Conservation (phyloP, 2,888 invertebrate genomes). For the Calameuta pallipes region DNA sequence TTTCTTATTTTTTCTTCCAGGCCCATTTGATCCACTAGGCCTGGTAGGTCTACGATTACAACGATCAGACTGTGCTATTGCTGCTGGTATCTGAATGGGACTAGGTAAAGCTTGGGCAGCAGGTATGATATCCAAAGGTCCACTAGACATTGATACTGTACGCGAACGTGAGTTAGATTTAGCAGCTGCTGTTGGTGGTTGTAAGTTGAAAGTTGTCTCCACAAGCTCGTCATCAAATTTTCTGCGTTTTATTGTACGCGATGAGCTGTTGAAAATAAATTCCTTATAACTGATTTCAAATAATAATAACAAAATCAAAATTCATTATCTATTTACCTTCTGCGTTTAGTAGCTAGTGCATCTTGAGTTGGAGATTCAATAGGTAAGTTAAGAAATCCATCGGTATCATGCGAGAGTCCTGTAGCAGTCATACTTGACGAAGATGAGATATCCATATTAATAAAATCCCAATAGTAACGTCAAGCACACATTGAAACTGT, state of each 20-base stretch:
- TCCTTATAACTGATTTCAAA: neutral
- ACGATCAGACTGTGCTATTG: constrained; percentile 53
- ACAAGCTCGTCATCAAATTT: constrained; percentile 98
- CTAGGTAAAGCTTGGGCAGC: constrained; percentile 45
- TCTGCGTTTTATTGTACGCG: constrained; percentile 92
- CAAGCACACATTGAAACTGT: neutral
- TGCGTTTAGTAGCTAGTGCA: constrained; percentile 57
- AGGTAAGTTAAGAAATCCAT: constrained; percentile 55
- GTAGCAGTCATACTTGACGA: constrained; percentile 48
- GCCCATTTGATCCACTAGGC: constrained; percentile 57
- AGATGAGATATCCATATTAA: constrained; percentile 46
- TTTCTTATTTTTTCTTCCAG: constrained; percentile 61
- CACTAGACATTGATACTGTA: constrained; percentile 52
- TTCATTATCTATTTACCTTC: constrained; percentile 45
- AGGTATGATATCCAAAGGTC: constrained; percentile 51
- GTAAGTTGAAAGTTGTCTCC: constrained; percentile 70
- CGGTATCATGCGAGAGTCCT: constrained; percentile 45
- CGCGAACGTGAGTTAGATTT: constrained; percentile 59
- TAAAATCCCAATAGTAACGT: neutral
- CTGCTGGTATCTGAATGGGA: constrained; percentile 48
- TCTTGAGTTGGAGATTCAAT: constrained; percentile 56
- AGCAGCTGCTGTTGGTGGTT: constrained; percentile 56
- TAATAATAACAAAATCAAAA: neutral
- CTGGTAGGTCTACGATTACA: constrained; percentile 55
- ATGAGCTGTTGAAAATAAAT: constrained; percentile 75